Base-by-base conservation (phyloP, 2,113 vertebrate species). In the Epinephelus cyanopodus region DNA sequence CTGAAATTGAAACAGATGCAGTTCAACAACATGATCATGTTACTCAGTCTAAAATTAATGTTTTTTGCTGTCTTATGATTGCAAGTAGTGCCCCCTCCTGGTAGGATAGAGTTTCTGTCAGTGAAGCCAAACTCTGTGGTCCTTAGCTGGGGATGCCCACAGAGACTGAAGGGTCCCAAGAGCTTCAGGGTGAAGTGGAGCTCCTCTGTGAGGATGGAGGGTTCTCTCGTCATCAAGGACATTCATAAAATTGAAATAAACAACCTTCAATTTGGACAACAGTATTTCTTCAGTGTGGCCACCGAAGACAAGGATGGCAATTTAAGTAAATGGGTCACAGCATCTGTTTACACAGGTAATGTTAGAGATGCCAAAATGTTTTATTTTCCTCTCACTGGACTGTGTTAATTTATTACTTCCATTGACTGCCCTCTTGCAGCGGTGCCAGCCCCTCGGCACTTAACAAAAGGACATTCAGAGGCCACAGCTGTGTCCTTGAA, bases 61-160 rank as follows among this genome's bases (percentile, higher is more conserved):
- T 58, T 1, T 42, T 56, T 1, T 42, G 5, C 1, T 79, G 15
- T 69, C 4, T 74, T 82, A 11, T 64, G 52, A 74, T 78, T 81
- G 48, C 13, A 71, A 83, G 81, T 48, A 27, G 61, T 87, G 82
- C 92, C 90, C 42, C 85, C 91, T 85, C 74, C 87, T 90, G 90
- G 89, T 52, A 13, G 62, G 1, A 89, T 77, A 56, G 27, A 50
- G 29, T 73, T 90, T 21, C 52, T 42, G 2, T 70, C 39, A 12
- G 67, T 83, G 58, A 72, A 66, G 3, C 6, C 56, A 25, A 53
- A 76, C 72, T 73, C 75, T 1, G 53, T 81, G 53, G 42, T 65
- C n/a, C 1, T 87, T 53, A 65, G 33, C 53, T 89, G 66, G 76
- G 48, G 21, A 15, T 4, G 12, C 6, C 72, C 68, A 1, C 1